Evolutionary conservation across 2,888 invertebrate species (phyloP), one percentile per base, ranked within the genome.

Genomic region (Hirudinaria manillensis): DNA sequence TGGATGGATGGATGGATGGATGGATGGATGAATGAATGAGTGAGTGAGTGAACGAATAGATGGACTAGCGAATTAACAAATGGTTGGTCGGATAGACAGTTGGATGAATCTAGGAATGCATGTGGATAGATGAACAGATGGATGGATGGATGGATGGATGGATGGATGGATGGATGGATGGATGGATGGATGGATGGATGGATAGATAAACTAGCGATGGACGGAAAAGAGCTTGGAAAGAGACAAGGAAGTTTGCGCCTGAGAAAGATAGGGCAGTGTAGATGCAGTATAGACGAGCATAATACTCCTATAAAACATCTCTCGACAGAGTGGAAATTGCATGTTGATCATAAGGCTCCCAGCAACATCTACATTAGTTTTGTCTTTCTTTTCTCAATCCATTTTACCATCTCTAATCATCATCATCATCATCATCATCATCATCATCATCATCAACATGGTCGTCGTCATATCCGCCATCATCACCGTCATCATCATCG

Each of bases 281-380:
- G 29, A 61, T 61, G 61, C 24, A 61, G 61, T 29, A 34, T 32
- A 32, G 68, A 68, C 32, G 36, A 1, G 68, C n/a, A 13, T 32
- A 68, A 36, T 36, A 32, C 36, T 24, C 32, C 68, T 68, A 68
- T 68, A 68, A 68, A 68, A 13, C 68, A 68, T 68, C n/a, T 68
- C 27, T 68, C 3, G 68, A 36, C 68, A 68, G 68, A 36, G 32
- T 68, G 68, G 68, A 68, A 68, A 68, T 68, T 68, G 68, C 68
- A 68, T 68, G 68, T 68, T 68, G 68, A 68, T 68, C 68, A 68
- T 68, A 68, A 68, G 68, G 36, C 24, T 61, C 61, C 29, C 61
- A 24, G 32, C 29, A 68, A 36, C 68, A 68, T 68, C 68, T 68
- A 7, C 68, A 68, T 68, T 68, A 68, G 68, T 68, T 68, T 32